Percentiles rank a stretch among this genome's conserved stretches.
Evolutionary conservation across 2,113 vertebrate species (phyloP).

Genomic region (Naja naja): DNA sequence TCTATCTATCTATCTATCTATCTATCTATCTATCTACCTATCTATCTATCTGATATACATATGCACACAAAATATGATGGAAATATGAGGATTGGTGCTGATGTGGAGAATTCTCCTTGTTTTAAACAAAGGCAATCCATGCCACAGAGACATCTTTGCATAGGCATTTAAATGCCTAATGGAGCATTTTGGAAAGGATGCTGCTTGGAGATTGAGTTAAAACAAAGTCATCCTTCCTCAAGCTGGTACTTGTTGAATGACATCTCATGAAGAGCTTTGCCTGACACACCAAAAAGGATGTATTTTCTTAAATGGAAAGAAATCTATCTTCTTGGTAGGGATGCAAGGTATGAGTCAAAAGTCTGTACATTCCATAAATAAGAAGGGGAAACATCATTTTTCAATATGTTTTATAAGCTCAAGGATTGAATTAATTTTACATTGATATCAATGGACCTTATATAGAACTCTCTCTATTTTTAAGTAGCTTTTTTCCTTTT

Average conservation of each 20-base stretch:
- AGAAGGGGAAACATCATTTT: background rate
- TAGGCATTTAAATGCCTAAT: slow-evolving; percentile 29
- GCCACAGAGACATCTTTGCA: slow-evolving; percentile 8
- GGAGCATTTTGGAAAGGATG: slow-evolving; percentile 19
- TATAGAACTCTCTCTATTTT: background rate
- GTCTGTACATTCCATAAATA: background rate
- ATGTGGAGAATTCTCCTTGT: slow-evolving; percentile 33
- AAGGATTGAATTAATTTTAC: background rate
- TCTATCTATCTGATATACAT: too few relatives aligned
- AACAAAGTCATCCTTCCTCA: background rate
- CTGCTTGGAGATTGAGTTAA: slow-evolving; percentile 3
- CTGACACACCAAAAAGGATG: background rate
- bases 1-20: too few relatives aligned
- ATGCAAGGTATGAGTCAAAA: background rate
- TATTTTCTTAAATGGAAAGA: background rate
- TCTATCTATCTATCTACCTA: too few relatives aligned
- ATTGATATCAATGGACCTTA: background rate
- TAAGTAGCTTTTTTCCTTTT: background rate
- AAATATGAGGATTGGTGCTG: slow-evolving; percentile 31
- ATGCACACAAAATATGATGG: background rate
- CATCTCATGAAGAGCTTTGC: background rate
- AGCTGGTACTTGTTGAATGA: background rate
- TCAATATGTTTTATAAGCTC: background rate
- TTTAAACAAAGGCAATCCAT: background rate
- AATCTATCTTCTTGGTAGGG: background rate